phyloP scores from a whole-genome alignment of 2,113 vertebrate genomes.

The Rhinolophus ferrumequinum region DNA sequence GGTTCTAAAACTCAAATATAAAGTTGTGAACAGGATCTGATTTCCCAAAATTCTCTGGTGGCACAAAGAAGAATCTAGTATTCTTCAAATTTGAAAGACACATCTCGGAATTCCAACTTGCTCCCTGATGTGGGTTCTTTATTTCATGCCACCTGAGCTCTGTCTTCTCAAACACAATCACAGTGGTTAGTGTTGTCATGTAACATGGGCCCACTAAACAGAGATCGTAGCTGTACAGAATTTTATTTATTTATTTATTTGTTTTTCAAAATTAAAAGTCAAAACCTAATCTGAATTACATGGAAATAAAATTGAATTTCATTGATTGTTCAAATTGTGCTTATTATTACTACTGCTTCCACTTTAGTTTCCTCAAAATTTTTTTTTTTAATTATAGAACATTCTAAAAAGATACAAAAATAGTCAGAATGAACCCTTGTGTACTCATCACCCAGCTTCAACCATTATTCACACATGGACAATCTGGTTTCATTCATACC shows the following conservation, averaged over 20 bases:
- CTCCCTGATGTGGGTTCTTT: background rate
- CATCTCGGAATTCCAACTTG: background rate
- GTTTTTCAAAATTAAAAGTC: constrained; percentile 12
- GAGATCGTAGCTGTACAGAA: background rate
- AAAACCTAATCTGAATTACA: background rate
- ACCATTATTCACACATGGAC: background rate
- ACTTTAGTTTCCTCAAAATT: background rate
- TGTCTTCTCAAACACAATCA: background rate
- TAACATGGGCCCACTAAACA: too few species aligned
- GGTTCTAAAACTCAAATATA: background rate
- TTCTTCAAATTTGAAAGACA: background rate
- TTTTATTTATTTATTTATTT: background rate
- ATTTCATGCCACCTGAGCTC: background rate
- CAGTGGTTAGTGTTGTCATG: too few species aligned
- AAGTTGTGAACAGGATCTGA: background rate
- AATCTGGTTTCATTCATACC: background rate
- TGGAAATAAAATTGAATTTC: background rate
- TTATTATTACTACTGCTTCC: background rate
- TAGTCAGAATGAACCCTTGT: background rate
- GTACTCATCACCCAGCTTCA: background rate
- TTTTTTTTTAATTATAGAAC: background rate
- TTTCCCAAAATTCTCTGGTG: background rate
- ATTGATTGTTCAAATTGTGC: background rate
- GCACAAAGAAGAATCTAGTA: background rate
- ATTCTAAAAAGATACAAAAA: background rate